Conservation (phyloP, 2,113 vertebrate genomes). For the Thryonomys swinderianus region DNA sequence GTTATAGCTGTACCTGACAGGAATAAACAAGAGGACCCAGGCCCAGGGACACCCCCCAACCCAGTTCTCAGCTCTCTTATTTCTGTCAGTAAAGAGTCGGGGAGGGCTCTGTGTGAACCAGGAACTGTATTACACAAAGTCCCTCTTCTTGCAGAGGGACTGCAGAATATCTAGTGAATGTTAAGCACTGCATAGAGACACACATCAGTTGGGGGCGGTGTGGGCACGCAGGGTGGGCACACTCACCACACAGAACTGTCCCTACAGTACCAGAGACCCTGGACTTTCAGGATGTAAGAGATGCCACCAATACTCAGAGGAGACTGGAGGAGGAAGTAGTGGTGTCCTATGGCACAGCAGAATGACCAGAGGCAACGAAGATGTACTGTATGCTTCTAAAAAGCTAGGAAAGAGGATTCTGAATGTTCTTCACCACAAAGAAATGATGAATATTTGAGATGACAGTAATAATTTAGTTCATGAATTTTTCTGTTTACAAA, state of each 20-base stretch:
- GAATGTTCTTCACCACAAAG: no score
- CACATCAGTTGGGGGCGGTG: background rate
- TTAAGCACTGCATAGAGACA: background rate
- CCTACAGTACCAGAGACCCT: background rate
- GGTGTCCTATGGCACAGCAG: background rate
- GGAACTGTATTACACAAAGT: background rate
- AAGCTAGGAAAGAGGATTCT: background rate
- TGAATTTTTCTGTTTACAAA: background rate
- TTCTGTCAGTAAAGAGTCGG: background rate
- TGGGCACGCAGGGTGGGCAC: background rate
- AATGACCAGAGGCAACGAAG: background rate
- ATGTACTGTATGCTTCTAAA: background rate
- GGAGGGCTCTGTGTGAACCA: background rate
- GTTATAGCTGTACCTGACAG: fast-evolving
- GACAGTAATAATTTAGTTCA: background rate
- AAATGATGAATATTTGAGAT: background rate
- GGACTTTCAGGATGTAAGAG: background rate
- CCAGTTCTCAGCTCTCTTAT: background rate
- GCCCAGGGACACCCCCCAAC: background rate
- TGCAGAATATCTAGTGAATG: background rate
- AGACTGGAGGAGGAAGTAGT: background rate
- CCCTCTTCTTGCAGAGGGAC: background rate
- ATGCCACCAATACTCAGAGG: no score
- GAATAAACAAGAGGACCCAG: background rate
- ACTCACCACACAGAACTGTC: background rate